Percentiles rank a stretch among this genome's conserved stretches.
phyloP scores from a whole-genome alignment of 2,888 invertebrate genomes.

The Siphlonurus alternatus region DNA sequence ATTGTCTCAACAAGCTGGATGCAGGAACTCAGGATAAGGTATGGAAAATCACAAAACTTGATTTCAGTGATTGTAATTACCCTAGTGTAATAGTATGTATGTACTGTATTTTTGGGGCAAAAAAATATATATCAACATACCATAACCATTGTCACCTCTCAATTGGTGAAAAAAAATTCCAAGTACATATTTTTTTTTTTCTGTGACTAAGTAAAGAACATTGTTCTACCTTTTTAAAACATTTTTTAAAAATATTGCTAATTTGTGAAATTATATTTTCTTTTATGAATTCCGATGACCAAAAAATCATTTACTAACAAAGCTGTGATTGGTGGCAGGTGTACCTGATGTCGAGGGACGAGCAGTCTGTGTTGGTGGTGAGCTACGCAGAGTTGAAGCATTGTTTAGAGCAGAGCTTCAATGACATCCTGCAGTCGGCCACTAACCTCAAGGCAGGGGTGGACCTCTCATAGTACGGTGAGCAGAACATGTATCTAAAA shows the following conservation, averaged over 20 bases:
- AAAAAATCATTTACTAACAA: too few species aligned
- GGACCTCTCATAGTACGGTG: background rate
- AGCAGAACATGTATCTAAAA: background rate
- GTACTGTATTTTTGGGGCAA: too few species aligned
- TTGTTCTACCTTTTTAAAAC: too few species aligned
- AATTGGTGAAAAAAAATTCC: too few species aligned
- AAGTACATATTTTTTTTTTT: too few species aligned
- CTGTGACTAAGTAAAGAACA: too few species aligned
- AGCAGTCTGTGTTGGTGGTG: constrained; percentile 89
- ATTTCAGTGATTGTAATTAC: background rate
- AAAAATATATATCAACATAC: too few species aligned
- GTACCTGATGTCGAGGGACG: constrained; percentile 89
- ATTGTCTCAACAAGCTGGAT: constrained; percentile 85
- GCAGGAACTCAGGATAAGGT: constrained; percentile 67
- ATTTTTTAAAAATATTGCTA: too few species aligned
- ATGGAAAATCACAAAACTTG: constrained; percentile 15
- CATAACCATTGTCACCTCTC: too few species aligned
- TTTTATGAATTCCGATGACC: too few species aligned
- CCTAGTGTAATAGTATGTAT: too few species aligned
- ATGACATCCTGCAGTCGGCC: constrained; percentile 44
- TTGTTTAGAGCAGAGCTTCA: constrained; percentile 84
- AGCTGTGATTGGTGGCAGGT: constrained; percentile 38
- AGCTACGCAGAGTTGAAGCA: constrained; percentile 90
- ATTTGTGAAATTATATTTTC: too few species aligned
- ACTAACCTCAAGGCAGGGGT: background rate